These are phyloP conservation scores for Atlantisia rogersi DNA, from an alignment of 2,113 vertebrate genomes.

Conservation along the genomic window DNA sequence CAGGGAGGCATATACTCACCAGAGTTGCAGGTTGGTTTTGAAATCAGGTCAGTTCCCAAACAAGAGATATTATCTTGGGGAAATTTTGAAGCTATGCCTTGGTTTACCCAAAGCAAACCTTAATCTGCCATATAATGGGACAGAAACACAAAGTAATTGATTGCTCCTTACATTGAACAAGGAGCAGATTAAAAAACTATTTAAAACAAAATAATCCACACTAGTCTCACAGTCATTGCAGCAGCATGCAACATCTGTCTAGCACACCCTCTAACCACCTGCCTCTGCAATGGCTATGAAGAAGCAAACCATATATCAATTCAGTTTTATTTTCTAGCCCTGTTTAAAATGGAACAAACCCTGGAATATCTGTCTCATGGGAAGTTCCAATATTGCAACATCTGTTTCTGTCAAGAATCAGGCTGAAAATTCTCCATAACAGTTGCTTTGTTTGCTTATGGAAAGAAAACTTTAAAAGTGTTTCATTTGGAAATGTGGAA, in stretches of 20 bases:
- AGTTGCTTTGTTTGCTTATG: slow-evolving; percentile 19
- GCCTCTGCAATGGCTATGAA: not conserved
- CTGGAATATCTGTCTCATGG: slow-evolving; percentile 20
- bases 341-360: slow-evolving; percentile 23
- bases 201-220: not conserved
- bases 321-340: slow-evolving; percentile 28
- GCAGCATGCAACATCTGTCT: not conserved
- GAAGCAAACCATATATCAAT: slow-evolving; percentile 18
- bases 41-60: not conserved
- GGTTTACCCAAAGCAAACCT: not conserved
- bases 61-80: not conserved
- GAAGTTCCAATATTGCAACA: slow-evolving; percentile 45
- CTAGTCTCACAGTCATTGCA: not conserved
- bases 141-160: not conserved
- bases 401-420: slow-evolving; percentile 51
- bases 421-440: not conserved
- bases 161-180: not conserved
- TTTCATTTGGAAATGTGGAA: not conserved
- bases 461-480: not conserved
- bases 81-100: not conserved
- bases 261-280: slow-evolving; percentile 5
- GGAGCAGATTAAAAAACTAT: not conserved
- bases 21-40: not conserved
- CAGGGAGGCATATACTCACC: not conserved
- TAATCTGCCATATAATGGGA: not conserved